Conservation (phyloP, 2,113 vertebrate species). For the Mormoops blainvillei region DNA sequence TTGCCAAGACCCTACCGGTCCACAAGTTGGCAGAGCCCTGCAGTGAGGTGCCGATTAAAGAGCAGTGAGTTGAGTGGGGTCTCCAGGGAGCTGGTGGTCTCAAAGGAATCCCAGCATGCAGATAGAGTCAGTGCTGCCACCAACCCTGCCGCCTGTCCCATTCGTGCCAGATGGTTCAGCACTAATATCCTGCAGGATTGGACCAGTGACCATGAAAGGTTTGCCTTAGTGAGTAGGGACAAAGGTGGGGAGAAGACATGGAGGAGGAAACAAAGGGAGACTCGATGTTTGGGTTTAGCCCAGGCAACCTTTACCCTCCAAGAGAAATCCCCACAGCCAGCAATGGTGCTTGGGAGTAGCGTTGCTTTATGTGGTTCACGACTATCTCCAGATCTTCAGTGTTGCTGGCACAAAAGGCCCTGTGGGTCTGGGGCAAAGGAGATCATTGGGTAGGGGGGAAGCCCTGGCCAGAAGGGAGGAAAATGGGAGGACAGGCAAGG, state of each 20-base stretch:
- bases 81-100: conserved; percentile 83
- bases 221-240: neutral
- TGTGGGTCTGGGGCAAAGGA: conserved; percentile 79
- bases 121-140: conserved; percentile 84
- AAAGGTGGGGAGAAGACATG: neutral
- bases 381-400: conserved; percentile 85
- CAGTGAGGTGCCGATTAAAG: conserved; percentile 82
- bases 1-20: conserved; percentile 22
- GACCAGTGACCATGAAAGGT: neutral
- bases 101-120: conserved; percentile 82
- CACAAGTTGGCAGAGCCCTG: conserved; percentile 40
- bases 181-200: conserved; percentile 80
- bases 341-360: conserved; percentile 77
- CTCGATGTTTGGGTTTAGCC: neutral
- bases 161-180: conserved; percentile 85
- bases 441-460: neutral
- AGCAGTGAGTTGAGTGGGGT: conserved; percentile 85
- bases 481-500: neutral
- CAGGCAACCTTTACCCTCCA: conserved; percentile 84
- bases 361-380: conserved; percentile 79
- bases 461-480: neutral
- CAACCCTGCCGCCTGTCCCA: conserved; percentile 71
- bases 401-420: conserved; percentile 83
- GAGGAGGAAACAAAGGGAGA: neutral
- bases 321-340: conserved; percentile 87